Evolutionary conservation across 1,140 invertebrate species (phyloP).

Genomic region (Drosophila parabipectinata): DNA sequence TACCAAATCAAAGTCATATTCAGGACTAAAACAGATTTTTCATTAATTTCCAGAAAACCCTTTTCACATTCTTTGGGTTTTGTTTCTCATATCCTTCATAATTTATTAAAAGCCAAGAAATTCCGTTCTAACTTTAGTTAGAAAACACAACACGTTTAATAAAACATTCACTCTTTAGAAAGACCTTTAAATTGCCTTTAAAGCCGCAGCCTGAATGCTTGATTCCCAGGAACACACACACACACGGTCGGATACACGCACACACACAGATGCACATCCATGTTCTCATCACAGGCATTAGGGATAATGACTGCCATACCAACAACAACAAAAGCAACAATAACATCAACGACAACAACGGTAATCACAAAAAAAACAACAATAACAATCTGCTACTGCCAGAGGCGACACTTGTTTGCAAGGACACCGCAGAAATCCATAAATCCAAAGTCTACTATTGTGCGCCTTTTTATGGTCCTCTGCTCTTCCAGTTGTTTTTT

Average conservation of each 20-base stretch:
- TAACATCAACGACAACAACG: constrained; percentile 10
- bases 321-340: constrained; percentile 31
- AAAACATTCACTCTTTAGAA: neutral
- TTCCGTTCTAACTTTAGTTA: no score
- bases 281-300: constrained; percentile 61
- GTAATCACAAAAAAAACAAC: constrained; percentile 48
- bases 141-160: neutral
- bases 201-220: constrained; percentile 23
- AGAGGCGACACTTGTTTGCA: constrained; percentile 68
- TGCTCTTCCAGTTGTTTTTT: neutral
- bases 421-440: constrained; percentile 80
- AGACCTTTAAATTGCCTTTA: constrained; percentile 30
- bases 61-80: neutral
- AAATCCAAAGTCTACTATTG: constrained; percentile 71
- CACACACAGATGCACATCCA: constrained; percentile 25
- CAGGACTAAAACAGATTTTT: no score
- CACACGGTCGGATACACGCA: constrained; percentile 3
- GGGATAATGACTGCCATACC: constrained; percentile 62
- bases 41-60: neutral
- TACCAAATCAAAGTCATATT: no score
- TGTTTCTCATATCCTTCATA: neutral
- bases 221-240: constrained; percentile 17
- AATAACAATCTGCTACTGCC: constrained; percentile 45
- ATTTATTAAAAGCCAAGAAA: neutral
- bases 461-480: constrained; percentile 26